Evolutionary conservation across 2,113 vertebrate genomes (phyloP).

Genomic region (Onychostruthus taczanowskii): DNA sequence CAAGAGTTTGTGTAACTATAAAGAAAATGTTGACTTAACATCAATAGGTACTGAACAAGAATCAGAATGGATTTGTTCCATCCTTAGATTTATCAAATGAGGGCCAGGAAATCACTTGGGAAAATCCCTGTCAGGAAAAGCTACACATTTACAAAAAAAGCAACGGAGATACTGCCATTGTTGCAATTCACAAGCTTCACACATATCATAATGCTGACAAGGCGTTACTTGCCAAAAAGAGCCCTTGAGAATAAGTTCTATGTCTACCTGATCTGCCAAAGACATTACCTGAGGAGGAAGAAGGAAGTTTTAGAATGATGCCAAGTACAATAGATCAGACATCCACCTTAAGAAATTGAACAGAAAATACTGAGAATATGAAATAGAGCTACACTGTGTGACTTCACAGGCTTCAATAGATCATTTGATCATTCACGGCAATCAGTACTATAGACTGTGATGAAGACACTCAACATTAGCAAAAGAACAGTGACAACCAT

Average conservation of each 20-base stretch:
- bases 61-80: neutral
- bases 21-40: neutral
- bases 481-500: neutral
- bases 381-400: neutral
- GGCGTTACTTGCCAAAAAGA: rapidly evolving
- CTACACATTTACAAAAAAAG: neutral
- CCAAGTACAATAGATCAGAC: neutral
- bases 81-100: neutral
- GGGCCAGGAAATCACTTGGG: neutral
- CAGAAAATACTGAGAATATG: neutral
- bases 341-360: neutral
- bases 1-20: neutral
- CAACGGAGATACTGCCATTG: neutral
- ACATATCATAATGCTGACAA: neutral
- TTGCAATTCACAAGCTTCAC: neutral
- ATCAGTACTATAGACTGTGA: neutral
- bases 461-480: slow-evolving; percentile 14
- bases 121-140: neutral
- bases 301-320: neutral
- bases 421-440: neutral
- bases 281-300: neutral
- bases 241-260: neutral
- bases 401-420: slow-evolving; percentile 17
- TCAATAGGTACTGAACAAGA: neutral
- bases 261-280: neutral